These are phyloP conservation scores for Drosophila villosipedis DNA, from an alignment of 2,888 invertebrate species.

Conservation along the genomic window DNA sequence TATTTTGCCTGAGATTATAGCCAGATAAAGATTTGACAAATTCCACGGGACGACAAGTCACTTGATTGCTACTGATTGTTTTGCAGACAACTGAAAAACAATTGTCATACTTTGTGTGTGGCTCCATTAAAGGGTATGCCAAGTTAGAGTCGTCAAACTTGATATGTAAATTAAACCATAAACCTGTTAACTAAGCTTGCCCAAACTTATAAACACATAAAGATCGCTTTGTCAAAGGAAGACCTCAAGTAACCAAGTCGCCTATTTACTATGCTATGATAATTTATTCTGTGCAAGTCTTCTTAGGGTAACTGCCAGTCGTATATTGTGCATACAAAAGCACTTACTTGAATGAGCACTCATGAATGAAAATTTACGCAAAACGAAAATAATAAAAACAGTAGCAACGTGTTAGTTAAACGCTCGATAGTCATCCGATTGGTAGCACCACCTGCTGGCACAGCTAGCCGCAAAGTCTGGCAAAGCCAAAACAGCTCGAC, in stretches of 20 bases:
- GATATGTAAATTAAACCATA: background rate
- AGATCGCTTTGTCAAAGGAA: background rate
- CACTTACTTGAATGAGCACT: constrained; percentile 7
- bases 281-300: background rate
- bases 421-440: constrained; percentile 59
- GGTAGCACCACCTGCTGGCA: constrained; percentile 24
- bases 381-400: constrained; percentile 9
- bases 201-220: background rate
- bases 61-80: background rate
- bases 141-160: background rate
- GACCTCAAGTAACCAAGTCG: background rate
- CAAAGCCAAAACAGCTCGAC: constrained; percentile 36
- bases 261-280: background rate
- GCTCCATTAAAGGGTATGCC: background rate
- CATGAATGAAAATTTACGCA: constrained; percentile 69
- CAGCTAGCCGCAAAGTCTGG: constrained; percentile 69
- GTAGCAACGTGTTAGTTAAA: constrained; percentile 64
- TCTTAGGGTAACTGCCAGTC: constrained; percentile 1
- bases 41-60: constrained; percentile 24
- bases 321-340: background rate
- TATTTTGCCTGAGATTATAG: constrained; percentile 18
- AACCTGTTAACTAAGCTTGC: background rate
- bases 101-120: constrained; percentile 4
- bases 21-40: constrained; percentile 33
- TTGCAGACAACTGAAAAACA: constrained; percentile 20